Conservation (phyloP, 64 coral and sea anemone genomes). For the Pocillopora damicornis region DNA sequence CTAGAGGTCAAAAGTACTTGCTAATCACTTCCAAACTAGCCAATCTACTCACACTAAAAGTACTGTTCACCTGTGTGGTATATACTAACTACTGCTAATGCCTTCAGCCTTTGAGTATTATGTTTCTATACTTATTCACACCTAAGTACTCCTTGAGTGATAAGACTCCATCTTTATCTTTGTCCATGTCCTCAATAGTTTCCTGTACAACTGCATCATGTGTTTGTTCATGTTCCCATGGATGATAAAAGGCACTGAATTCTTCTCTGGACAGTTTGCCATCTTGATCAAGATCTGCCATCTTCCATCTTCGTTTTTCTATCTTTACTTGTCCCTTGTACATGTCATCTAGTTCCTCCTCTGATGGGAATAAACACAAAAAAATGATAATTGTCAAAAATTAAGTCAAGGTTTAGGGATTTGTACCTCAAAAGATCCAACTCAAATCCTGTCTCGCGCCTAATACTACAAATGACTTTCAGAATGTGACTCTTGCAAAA, state of each 20-base stretch:
- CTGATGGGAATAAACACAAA: not conserved
- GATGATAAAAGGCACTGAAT: conserved; percentile 32
- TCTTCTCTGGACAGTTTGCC: conserved; percentile 49
- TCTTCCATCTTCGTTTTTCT: conserved; percentile 48
- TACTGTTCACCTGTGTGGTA: no score
- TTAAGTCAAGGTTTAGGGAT: no score
- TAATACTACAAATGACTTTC: no score
- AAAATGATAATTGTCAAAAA: no score
- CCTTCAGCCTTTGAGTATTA: no score
- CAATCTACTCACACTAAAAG: not conserved
- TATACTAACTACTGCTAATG: no score
- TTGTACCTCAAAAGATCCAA: no score
- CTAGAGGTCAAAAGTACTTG: no score
- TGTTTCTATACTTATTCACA: not conserved
- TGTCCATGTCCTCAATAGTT: conserved; percentile 65
- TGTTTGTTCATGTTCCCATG: conserved; percentile 67
- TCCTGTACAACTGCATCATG: conserved; percentile 70
- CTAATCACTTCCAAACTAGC: no score
- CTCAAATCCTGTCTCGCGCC: no score
- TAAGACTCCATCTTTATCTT: conserved; percentile 77
- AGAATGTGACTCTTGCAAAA: no score
- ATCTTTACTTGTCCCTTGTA: conserved; percentile 6
- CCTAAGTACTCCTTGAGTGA: conserved; percentile 81
- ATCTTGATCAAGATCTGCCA: conserved; percentile 64
- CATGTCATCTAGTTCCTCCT: not conserved